Evolutionary conservation across 1,140 invertebrate genomes (phyloP), one percentile per base, ranked within the genome.

Genomic region (Zaprionus ornatus): DNA sequence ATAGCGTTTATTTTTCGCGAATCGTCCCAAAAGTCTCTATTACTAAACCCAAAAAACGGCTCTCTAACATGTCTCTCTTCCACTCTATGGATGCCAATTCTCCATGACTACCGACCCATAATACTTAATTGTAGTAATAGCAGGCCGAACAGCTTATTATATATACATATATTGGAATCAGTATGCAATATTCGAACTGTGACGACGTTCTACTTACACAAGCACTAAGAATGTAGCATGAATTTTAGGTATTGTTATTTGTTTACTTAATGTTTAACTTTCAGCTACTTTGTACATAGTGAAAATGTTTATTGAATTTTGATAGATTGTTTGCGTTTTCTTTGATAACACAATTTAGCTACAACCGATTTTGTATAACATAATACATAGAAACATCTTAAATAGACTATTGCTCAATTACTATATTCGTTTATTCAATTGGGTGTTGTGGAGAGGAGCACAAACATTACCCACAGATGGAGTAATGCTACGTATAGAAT

Each of bases 401-500:
- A 82, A 79, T 77, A 77, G 75, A 77, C 40, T 66, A 78, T 85
- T 85, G 78, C 79, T 85, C 81, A 81, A 78, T 37, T 54, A 67
- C 7, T 42, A 3, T 48, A 37, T 75, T 61, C 10, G 12, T 63
- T 52, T 52, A n/a, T 32, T 77, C 74, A 91, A 56, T 92, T 91
- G 40, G 91, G 91, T 27, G 91, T 92, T 12, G 90, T 91, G 1
- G 91, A 90, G 4, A 92, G 76, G 29, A 92, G 68, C 55, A 92
- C 92, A 57, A 92, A 92, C 83, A 92, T 83, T 29, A 92, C 92
- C 91, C 91, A 92, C 2, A 92, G 54, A 65, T 92, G 91, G 7
- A 92, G 64, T 13, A 92, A 60, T 0, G 79, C 90, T 13, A 92
- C 88, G 57, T 97, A 97, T 70, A 95, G 93, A 62, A 98, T 94